Evolutionary conservation across 2,113 vertebrate genomes (phyloP).

Genomic region (Oxygymnocypris stewartii): DNA sequence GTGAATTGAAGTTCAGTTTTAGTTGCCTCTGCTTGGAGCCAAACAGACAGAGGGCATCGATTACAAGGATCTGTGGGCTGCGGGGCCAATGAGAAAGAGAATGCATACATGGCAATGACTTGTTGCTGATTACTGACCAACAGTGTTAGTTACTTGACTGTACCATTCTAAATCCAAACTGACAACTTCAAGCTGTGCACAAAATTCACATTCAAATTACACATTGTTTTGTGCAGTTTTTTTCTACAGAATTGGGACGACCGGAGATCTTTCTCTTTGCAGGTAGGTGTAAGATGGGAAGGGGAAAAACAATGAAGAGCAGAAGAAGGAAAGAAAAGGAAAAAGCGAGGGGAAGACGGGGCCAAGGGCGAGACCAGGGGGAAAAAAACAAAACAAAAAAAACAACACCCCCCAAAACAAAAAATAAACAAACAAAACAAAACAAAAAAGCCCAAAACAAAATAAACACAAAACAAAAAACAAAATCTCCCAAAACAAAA

Average conservation of each 20-base stretch:
- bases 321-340: too few relatives aligned
- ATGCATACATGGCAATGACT: background rate
- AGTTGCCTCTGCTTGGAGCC: background rate
- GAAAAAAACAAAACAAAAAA: too few relatives aligned
- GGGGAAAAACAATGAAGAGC: too few relatives aligned
- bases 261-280: background rate
- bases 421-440: too few relatives aligned
- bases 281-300: too few relatives aligned
- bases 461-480: too few relatives aligned
- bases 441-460: too few relatives aligned
- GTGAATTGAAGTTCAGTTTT: slow-evolving; percentile 36
- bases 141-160: background rate
- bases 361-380: too few relatives aligned
- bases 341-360: too few relatives aligned
- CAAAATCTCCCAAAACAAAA: too few relatives aligned
- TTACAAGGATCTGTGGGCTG: background rate
- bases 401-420: too few relatives aligned
- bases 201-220: background rate
- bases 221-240: background rate
- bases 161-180: background rate
- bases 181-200: background rate
- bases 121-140: slow-evolving; percentile 4
- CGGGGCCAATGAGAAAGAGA: background rate
- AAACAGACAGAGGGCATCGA: background rate
- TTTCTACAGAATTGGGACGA: background rate